Evolutionary conservation across 2,888 invertebrate species (phyloP), one percentile per base, ranked within the genome.

Genomic region (Melanophora roralis): DNA sequence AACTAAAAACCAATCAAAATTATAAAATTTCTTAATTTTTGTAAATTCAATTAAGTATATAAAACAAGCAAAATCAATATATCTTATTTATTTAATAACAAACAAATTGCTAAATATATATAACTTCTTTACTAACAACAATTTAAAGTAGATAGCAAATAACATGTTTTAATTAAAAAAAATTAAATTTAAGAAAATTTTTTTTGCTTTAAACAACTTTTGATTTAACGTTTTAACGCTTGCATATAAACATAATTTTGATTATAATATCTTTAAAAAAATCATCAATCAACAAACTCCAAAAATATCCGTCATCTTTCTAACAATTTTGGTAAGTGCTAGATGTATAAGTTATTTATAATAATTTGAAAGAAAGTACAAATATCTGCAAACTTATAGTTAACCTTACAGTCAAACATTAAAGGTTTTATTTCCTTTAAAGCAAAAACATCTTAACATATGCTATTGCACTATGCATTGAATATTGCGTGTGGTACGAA

Each of bases 241-340:
- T n/a, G n/a, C n/a, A n/a, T n/a, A n/a, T n/a, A n/a, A n/a, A n/a
- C n/a, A n/a, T n/a, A n/a, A n/a, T n/a, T n/a, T n/a, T n/a, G n/a
- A 51, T 8, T 14, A 67, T 14, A 68, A 40, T 32, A 34, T 16
- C 21, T 14, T 11, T 12, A 8, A 34, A 36, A 38, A 38, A 65
- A 55, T 81, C 83, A 72, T 76, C 83, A 83, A 83, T 83, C 83
- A 83, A 82, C 81, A 72, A 75, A 62, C 65, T 67, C 67, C 49
- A 43, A 73, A 12, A 65, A 19, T 32, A 2, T 34, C 40, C 23
- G n/a, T n/a, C 38, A 38, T 43, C 80, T 78, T 78, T 73, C 65
- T 68, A 77, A 78, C 81, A 74, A 80, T 47, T 78, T 65, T 77
- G 83, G 83, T 83, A 83, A 83, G 83, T 83, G 76, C 71, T 78